Evolutionary conservation across 1,140 invertebrate species (phyloP), one percentile per base, ranked within the genome.

Genomic region (Drosophila eugracilis): DNA sequence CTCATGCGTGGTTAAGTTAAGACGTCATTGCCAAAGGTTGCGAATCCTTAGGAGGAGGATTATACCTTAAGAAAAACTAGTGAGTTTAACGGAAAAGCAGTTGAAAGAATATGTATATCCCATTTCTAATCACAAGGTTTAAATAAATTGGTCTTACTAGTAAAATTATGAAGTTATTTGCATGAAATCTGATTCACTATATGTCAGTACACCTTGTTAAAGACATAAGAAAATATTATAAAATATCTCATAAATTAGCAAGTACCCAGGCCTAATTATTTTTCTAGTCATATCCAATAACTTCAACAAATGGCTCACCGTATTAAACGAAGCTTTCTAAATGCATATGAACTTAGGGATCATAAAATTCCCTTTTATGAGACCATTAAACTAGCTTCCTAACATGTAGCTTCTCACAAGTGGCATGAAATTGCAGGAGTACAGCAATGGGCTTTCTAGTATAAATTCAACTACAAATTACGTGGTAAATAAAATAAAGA

Each of bases 1-100:
- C 53, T 59, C 67, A 78, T 78, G 67, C 75, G 59, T 78, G 54
- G 49, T 49, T 44, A 44, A 24, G 36, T 66, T 44, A 66, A 44
- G 49, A 75, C 72, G 72, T 75, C 72, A 75, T 66, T 47, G 34
- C 58, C 39, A 30, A 41, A 42, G 60, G 15, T 26, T 17, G 9
- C 5, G 21, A 41, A n/a, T 42, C 28, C n/a, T 12, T 19, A 28
- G 17, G 26, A 44, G 60, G 22, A 12, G n/a, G n/a, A 42, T 34
- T 69, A 44, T 36, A 67, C 42, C 22, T 34, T 53, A 34, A 14
- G 14, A 7, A 24, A 12, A n/a, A 15, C 9, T 47, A 28, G n/a
- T 14, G 22, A 15, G 10, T 14, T 24, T 6, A 26, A 26, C 5
- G 26, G 1, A 1, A 2, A 1, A 26, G 26, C 26, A 5, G 7